Evolutionary conservation across 2,797 vertebrate genomes (phyloP), one percentile per base, ranked within the genome.

Genomic region (Emys orbicularis): DNA sequence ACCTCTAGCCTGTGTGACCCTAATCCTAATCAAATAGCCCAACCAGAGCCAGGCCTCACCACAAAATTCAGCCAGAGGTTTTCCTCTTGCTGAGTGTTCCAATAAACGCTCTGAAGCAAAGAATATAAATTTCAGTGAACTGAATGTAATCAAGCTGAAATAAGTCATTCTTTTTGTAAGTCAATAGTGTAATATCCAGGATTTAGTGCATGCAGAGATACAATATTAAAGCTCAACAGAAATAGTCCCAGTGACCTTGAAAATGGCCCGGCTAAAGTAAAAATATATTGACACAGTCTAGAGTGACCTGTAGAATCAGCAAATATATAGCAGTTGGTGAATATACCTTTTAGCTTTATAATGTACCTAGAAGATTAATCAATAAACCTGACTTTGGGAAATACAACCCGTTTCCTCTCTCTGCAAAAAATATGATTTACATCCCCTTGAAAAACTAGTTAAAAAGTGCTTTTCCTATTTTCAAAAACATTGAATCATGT

Each of bases 341-440:
- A 96, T 95, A 80, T 34, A 91, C 79, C 82, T 98, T 97, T 97
- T 94, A 95, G 93, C 79, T 97, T 95, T 96, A 96, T 96, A 97
- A 97, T 94, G 87, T 91, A 90, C 94, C 97, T 96, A 95, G 85
- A 94, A 87, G 41, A 68, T 84, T 95, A 94, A 97, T 98, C 98
- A 95, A 98, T 98, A 98, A 96, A 90, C 65, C 96, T 98, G 97
- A 96, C 94, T 98, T 96, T 52, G 84, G 96, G 95, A 97, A 98
- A 98, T 95, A 59, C 29, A 96, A 90, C 52, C 79, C 85, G 93
- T 94, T 97, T 41, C 19, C 41, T 96, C 65, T 12, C 37, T 95
- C 93, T 76, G 50, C 79, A 91, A 93, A 87, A 87, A 90, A 96
- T 96, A 92, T 92, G 52, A 97, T 72, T 90, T 96, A 96, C 91